Evolutionary conservation across 1,140 invertebrate species (phyloP).

Genomic region (Meloidogyne floridensis): DNA sequence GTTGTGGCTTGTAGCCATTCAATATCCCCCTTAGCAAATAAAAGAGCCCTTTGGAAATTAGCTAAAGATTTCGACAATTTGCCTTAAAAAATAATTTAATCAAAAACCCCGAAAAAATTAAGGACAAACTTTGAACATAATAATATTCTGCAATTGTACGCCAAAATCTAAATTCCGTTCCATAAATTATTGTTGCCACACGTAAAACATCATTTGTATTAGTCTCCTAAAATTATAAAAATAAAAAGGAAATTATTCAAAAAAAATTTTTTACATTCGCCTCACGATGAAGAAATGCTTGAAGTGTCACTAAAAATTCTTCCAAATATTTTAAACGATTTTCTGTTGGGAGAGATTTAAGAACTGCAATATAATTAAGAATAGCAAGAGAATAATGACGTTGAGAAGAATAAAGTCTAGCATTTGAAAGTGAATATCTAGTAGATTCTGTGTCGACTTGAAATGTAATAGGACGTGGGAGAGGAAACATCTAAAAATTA

Average conservation of each 20-base stretch:
- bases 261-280: slow-evolving; percentile 9
- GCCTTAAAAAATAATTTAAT: not conserved
- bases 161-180: slow-evolving; percentile 19
- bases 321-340: slow-evolving; percentile 24
- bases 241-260: not conserved
- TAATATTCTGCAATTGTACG: slow-evolving; percentile 25
- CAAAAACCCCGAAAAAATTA: slow-evolving; percentile 1
- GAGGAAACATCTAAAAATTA: not conserved
- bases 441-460: not conserved
- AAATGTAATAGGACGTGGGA: not conserved
- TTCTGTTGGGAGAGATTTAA: not conserved
- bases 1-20: slow-evolving; percentile 38
- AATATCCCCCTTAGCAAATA: slow-evolving; percentile 20
- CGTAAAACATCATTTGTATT: slow-evolving; percentile 16
- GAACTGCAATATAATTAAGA: not conserved
- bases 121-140: slow-evolving; percentile 8
- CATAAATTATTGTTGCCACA: slow-evolving; percentile 22
- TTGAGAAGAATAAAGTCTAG: not conserved
- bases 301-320: slow-evolving; percentile 30
- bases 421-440: slow-evolving; percentile 7
- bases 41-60: slow-evolving; percentile 24
- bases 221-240: slow-evolving; percentile 2
- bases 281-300: slow-evolving; percentile 18
- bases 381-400: slow-evolving; percentile 4
- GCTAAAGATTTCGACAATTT: not conserved